Percentiles rank a stretch among this genome's conserved stretches.
These are phyloP conservation scores for Phenganax stokvisi DNA, from an alignment of 92 coral and sea anemone species.

Conservation along the genomic window DNA sequence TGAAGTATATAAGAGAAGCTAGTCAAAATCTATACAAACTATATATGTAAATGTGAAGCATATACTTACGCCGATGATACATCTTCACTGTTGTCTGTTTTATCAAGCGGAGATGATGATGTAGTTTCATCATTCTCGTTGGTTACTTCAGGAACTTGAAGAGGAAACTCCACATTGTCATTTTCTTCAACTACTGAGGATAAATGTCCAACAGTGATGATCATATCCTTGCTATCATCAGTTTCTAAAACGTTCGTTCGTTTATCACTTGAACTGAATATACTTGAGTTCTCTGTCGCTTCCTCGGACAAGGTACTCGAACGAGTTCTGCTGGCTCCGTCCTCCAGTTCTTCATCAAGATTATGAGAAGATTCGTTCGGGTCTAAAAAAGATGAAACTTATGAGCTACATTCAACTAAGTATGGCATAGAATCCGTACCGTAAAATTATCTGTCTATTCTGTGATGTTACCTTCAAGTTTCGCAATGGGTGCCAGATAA, in stretches of 20 bases:
- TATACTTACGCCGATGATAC: neutral
- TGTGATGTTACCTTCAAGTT: slow-evolving; percentile 26
- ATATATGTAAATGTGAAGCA: too few species aligned
- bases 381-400: neutral
- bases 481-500: slow-evolving; percentile 36
- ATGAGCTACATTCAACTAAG: neutral
- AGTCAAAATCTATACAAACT: neutral
- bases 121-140: neutral
- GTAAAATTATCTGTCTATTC: neutral
- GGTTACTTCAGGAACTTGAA: slow-evolving; percentile 10
- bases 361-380: neutral
- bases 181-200: neutral
- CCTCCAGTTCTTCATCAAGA: neutral
- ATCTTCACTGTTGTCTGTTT: slow-evolving; percentile 2
- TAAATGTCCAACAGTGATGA: slow-evolving; percentile 30
- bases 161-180: slow-evolving; percentile 16
- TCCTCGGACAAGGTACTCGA: neutral
- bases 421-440: neutral
- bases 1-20: neutral
- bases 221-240: slow-evolving; percentile 34
- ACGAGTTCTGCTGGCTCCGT: neutral
- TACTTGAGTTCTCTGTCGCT: neutral
- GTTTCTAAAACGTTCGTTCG: slow-evolving; percentile 27
- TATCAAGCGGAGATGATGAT: neutral
- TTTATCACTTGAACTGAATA: neutral